phyloP scores from a whole-genome alignment of 2,888 invertebrate genomes.

The Cerceris rybyensis region DNA sequence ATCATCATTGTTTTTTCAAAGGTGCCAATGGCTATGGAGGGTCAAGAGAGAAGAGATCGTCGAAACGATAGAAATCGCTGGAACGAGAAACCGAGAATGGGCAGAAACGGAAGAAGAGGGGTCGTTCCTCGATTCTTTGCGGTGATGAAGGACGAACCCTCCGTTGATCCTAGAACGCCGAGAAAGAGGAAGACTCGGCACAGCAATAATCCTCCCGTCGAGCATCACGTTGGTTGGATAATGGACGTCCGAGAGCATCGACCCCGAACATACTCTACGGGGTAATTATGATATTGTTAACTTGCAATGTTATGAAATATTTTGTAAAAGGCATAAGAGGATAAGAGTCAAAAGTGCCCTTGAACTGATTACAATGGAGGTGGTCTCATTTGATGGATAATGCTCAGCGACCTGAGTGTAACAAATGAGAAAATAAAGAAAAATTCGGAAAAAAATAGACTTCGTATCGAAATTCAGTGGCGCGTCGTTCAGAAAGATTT shows the following conservation, averaged over 20 bases:
- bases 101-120: conserved; percentile 74
- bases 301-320: too few relatives aligned
- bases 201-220: conserved; percentile 95
- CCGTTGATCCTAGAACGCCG: conserved; percentile 86
- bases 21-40: conserved; percentile 48
- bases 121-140: conserved; percentile 96
- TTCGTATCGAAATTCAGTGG: too few relatives aligned
- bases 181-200: conserved; percentile 96
- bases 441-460: too few relatives aligned
- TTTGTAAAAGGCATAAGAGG: too few relatives aligned
- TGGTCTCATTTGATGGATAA: too few relatives aligned
- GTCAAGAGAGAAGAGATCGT: conserved; percentile 71
- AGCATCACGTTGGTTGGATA: conserved; percentile 98
- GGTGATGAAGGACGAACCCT: conserved; percentile 90
- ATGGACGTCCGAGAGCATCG: conserved; percentile 95
- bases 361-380: too few relatives aligned
- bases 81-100: conserved; percentile 68
- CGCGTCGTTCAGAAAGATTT: too few relatives aligned
- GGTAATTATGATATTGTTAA: conserved; percentile 82
- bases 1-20: conserved; percentile 4
- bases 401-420: too few relatives aligned
- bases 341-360: too few relatives aligned
- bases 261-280: conserved; percentile 89
- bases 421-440: too few relatives aligned
- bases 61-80: conserved; percentile 69